These are phyloP conservation scores for Aquatica leii DNA, from an alignment of 2,888 invertebrate genomes.

Conservation along the genomic window DNA sequence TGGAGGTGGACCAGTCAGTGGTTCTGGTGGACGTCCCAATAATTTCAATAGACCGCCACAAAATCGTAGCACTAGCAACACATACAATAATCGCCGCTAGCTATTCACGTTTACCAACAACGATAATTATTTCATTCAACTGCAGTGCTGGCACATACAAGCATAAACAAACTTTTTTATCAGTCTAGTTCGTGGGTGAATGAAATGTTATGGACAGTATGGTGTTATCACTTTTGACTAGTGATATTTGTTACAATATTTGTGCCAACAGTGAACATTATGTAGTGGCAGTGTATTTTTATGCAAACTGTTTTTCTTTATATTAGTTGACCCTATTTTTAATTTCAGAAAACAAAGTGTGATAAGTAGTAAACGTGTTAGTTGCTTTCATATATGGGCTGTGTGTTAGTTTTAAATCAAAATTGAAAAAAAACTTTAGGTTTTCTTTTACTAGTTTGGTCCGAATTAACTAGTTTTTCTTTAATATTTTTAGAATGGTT, in stretches of 20 bases:
- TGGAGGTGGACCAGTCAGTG: constrained; percentile 52
- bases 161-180: constrained; percentile 42
- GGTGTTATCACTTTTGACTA: constrained; percentile 50
- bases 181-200: constrained; percentile 53
- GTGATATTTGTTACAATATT: constrained; percentile 51
- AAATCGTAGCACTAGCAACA: constrained; percentile 63
- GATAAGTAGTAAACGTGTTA: constrained; percentile 28
- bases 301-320: constrained; percentile 42
- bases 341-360: constrained; percentile 26
- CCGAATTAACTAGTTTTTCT: background rate
- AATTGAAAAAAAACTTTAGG: background rate
- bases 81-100: constrained; percentile 57
- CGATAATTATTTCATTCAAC: constrained; percentile 24
- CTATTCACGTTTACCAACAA: constrained; percentile 25
- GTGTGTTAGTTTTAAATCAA: constrained; percentile 18
- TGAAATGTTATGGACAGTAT: constrained; percentile 51
- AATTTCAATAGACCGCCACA: constrained; percentile 60
- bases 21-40: constrained; percentile 59
- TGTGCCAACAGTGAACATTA: constrained; percentile 55
- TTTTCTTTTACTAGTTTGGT: background rate
- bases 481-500: constrained; percentile 40
- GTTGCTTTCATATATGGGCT: constrained; percentile 24
- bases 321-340: constrained; percentile 24
- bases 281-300: constrained; percentile 42
- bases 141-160: constrained; percentile 38